A percentile compares a stretch with the other conserved stretches of the same genome.
Conservation (phyloP, 2,797 vertebrate species). For the Aythya fuligula region DNA sequence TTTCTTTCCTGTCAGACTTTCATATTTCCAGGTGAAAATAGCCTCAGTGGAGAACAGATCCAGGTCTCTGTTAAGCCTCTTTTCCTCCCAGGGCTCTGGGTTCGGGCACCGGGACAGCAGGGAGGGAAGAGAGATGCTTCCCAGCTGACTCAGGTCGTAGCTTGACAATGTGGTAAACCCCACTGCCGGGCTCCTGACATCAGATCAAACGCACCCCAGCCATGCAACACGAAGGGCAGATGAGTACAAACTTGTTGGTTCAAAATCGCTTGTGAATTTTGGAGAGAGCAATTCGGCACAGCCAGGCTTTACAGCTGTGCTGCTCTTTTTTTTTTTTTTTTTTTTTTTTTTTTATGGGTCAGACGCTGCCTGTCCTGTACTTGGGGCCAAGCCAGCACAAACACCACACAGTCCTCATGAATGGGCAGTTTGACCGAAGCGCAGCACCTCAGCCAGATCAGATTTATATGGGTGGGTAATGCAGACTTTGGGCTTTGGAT, state of each 20-base stretch:
- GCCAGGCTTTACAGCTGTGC: neutral
- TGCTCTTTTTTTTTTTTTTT: neutral
- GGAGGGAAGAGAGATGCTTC: accelerated
- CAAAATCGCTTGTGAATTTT: neutral
- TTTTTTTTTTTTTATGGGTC: neutral
- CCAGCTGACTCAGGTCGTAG: neutral
- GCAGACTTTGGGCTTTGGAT: neutral
- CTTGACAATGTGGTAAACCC: neutral
- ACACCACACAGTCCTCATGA: neutral
- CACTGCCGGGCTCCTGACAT: neutral
- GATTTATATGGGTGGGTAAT: neutral
- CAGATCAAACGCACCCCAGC: neutral
- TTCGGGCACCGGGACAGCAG: neutral
- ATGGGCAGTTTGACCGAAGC: neutral
- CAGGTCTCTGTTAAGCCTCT: neutral
- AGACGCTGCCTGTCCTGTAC: neutral
- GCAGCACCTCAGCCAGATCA: neutral
- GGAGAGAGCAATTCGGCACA: neutral
- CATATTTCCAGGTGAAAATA: neutral
- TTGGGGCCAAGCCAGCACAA: accelerated
- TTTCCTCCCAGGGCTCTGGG: neutral
- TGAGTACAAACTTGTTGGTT: neutral
- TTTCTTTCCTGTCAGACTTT: neutral
- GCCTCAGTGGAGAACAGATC: neutral
- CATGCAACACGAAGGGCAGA: neutral